Conservation (phyloP, 2,797 vertebrate genomes). For the Pangasius sanitwongsei region DNA sequence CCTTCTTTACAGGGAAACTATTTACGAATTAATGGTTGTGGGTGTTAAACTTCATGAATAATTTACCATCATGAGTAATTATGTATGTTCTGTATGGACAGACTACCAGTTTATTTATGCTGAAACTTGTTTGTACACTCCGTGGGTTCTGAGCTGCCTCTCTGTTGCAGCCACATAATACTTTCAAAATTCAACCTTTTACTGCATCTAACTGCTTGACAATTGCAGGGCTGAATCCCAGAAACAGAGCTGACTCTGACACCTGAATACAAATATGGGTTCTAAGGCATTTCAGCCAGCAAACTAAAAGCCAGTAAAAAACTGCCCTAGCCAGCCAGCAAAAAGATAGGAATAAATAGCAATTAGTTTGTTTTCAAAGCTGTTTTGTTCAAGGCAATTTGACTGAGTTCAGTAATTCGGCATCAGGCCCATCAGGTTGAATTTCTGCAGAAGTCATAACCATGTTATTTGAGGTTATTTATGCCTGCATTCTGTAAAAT, state of each 20-base stretch:
- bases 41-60: background rate
- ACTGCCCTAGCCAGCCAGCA: background rate
- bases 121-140: conserved; percentile 7
- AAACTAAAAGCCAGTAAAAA: background rate
- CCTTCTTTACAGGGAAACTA: background rate
- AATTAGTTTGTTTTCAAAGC: conserved; percentile 1
- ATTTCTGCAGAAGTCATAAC: background rate
- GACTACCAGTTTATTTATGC: conserved; percentile 1
- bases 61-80: conserved; percentile 12
- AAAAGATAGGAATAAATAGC: background rate
- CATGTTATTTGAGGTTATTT: conserved; percentile 9
- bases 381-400: conserved; percentile 8
- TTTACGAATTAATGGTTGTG: background rate
- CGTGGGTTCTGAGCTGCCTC: conserved; percentile 1
- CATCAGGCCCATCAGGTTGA: background rate
- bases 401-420: conserved; percentile 8
- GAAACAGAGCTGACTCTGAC: conserved; percentile 13
- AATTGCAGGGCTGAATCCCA: conserved; percentile 12
- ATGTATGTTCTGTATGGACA: background rate
- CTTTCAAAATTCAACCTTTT: conserved; percentile 32
- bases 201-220: conserved; percentile 26
- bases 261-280: conserved; percentile 52
- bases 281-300: conserved; percentile 38
- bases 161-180: conserved; percentile 16
- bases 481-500: conserved; percentile 9